Base-by-base conservation (phyloP, 2,113 vertebrate species). In the Anarrhichthys ocellatus region DNA sequence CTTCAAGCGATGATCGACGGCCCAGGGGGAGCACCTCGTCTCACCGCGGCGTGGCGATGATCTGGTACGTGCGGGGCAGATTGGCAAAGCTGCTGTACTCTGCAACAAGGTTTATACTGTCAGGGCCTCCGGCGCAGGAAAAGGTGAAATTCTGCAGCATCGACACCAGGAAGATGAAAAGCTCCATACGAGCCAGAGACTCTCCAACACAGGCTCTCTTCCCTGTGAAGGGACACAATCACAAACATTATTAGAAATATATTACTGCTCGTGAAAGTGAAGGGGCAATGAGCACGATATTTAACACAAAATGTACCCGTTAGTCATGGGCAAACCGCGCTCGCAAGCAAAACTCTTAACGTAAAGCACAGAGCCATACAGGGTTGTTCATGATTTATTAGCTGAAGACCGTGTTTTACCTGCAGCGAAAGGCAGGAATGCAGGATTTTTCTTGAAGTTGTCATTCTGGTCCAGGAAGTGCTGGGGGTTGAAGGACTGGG, bases 151-250 rank as follows among this genome's bases (percentile, higher is more conserved):
- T 54, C 84, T 94, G 94, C 74, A 96, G 70, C 62, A 96, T 71
- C 0, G 94, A 86, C 14, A 95, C 94, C 2, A 95, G 2, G 74
- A 96, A 94, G 34, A 96, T 81, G 70, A 96, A 96, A n/a, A 95
- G 84, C 88, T 96, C 95, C 95, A 95, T 96, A 1, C 94, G 93
- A 24, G 95, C 95, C 48, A 96, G 85, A 66, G 93, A 87, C 85
- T 96, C 94, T 0, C 95, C 95, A 0, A 93, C 93, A 87, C 96
- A 96, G 17, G 91, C 64, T 34, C 94, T 84, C 48, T 94, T 95
- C 52, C 95, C 95, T 96, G 89, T 18, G 18, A 42, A 48, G 8
- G 82, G 8, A 72, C 14, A 79, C 7, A 54, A 68, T 9, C n/a
- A 75, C 14, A 32, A 54, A 59, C 8, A 63, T 3, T 2, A 40